Base-by-base conservation (phyloP, 30 jellyfish, hydroid and myxozoan genomes). In the Chrysaora quinquecirrha region DNA sequence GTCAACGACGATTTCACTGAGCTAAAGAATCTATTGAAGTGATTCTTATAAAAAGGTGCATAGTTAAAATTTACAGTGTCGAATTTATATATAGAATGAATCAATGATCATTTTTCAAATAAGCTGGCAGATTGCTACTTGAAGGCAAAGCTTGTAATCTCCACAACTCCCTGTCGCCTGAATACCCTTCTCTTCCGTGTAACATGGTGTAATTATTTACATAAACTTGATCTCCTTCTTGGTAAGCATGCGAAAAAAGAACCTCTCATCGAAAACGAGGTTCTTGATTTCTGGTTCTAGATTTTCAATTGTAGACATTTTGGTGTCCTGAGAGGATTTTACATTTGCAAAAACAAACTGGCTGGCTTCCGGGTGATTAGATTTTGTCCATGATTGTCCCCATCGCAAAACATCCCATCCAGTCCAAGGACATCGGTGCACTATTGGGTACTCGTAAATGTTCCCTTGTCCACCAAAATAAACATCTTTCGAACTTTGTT, bases 91-190 rank as follows among this genome's bases (percentile, higher is more conserved):
- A n/a, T n/a, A n/a, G n/a, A n/a, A n/a, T n/a, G n/a, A n/a, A n/a
- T n/a, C n/a, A n/a, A n/a, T n/a, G n/a, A n/a, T n/a, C n/a, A n/a
- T 27, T 12, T n/a, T 10, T 60, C 11, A 46, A 81, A 67, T 67
- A 81, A 1, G 22, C 70, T 4, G 91, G 91, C 43, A 71, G 24
- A 27, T 81, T 81, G 6, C 68, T 30, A 60, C 84, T 67, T 30
- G 77, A 71, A 18, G 91, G 91, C 2, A 81, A 22, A 0, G 91
- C 84, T 70, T 81, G 91, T 25, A 81, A 2, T 60, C 91, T 66
- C 91, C 91, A 81, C 21, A 81, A 35, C 48, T 66, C 91, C 43
- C 91, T 81, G 35, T 48, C 48, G 23, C 50, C 34, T 18, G 84
- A 14, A 14, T 48, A 81, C 19, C 78, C 84, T 1, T 81, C 33